Base-by-base conservation (phyloP, 2,113 vertebrate species). In the Podocnemis expansa region DNA sequence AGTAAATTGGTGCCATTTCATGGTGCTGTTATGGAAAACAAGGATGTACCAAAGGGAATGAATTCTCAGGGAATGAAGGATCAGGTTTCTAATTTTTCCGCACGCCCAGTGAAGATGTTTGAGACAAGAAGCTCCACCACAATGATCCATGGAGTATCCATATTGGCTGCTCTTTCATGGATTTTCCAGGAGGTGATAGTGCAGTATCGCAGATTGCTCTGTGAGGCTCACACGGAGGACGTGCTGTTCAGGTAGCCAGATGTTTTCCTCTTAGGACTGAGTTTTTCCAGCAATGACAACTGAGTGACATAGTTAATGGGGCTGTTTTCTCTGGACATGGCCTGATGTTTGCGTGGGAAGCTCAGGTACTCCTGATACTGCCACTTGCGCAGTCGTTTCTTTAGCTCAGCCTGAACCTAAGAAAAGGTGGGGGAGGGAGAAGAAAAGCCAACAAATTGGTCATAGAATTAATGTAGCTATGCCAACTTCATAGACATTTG, bases 361-460 rank as follows among this genome's bases (percentile, higher is more conserved):
- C 91, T 98, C 58, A 98, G 97, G 67, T 98, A 97, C 34, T 96
- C 98, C 84, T 97, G 98, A 54, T 96, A 88, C 83, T 97, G 97
- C 97, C 98, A 98, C 82, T 91, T 98, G 89, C 97, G 96, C 80
- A 99, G 91, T 24, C 97, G 98, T 13, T 98, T 97, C 90, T 98
- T 98, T 89, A 99, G 97, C 96, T 99, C 99, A 0, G 97, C 90
- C 87, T 99, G 98, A 31, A 99, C 99, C 98, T 99, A 78, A 1
- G 41, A 79, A 1, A 21, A 45, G 73, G 29, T n/a, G 27, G 45
- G 16, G 31, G 63, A 47, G 16, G 10, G 10, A 6, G 82, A 24
- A 2, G 84, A 12, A 67, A 55, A 55, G 47, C 43, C 17, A 83
- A 41, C 21, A 89, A 89, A 49, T 43, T 3, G 31, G 22, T 16